Base-by-base conservation (phyloP, 2,888 invertebrate genomes). In the Corbicula japonica region DNA sequence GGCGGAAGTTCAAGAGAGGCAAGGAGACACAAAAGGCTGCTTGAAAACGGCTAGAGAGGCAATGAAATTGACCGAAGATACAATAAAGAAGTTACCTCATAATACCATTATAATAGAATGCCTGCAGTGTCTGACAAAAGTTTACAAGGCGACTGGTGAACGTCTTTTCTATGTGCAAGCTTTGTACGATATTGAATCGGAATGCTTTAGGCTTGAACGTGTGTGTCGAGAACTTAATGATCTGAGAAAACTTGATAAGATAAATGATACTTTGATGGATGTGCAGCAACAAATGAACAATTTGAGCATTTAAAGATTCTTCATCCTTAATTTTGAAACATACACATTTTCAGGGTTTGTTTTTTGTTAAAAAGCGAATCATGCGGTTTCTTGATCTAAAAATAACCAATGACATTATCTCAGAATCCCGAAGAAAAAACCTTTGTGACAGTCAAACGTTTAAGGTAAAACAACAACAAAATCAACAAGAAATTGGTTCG, bases 101-200 rank as follows among this genome's bases (percentile, higher is more conserved):
- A 80, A 80, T 32, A 54, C 73, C 1, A 62, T 76, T 18, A 63
- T 73, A 0, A 52, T 63, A 5, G 72, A 80, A 21, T 72, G 72
- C 41, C 38, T 76, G 10, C 68, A 76, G 21, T 58, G 63, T 35
- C 30, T 80, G 12, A 60, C 61, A 5, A 58, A 73, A 21, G 54
- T 76, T 12, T 73, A 80, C 48, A 38, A 23, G n/a, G n/a, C 6
- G 1, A 73, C 65, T 8, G 62, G 58, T 10, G 61, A 75, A 10
- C 41, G 30, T 6, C 32, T 58, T 8, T 58, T 70, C 23, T 69
- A 73, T 15, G 50, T 52, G 18, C 44, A 52, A 35, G 73, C 72
- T 6, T 38, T 76, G 21, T 72, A 73, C 18, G 41, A 69, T 8
- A 46, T 80, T n/a, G 72, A 80, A 38, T 63, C 80, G 28, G 80